Conservation (phyloP, 2,113 vertebrate species). For the Cyrtonyx montezumae region DNA sequence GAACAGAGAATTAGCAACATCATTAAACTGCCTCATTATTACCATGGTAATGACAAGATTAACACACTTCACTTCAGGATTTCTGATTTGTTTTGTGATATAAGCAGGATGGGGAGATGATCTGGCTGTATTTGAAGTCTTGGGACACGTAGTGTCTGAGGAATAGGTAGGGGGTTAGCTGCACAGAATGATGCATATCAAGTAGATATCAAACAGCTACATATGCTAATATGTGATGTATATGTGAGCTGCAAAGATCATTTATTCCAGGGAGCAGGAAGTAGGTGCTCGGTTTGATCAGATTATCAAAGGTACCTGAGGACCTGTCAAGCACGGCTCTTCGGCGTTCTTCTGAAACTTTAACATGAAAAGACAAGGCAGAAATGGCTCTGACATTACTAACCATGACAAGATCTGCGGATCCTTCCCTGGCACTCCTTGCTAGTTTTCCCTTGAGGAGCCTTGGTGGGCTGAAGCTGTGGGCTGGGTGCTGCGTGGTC, state of each 20-base stretch:
- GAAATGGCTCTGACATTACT: conserved; percentile 35
- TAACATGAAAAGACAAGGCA: conserved; percentile 48
- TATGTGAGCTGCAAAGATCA: not conserved
- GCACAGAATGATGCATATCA: conserved; percentile 31
- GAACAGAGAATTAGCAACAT: conserved; percentile 65
- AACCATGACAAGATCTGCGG: conserved; percentile 17
- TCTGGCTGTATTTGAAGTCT: not conserved
- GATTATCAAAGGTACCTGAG: conserved; percentile 41
- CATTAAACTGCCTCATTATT: conserved; percentile 70
- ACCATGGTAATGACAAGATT: conserved; percentile 65
- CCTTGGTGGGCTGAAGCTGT: conserved; percentile 2
- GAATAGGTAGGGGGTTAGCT: not conserved
- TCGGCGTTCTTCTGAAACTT: conserved; percentile 17
- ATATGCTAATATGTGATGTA: not conserved
- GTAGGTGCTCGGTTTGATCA: conserved; percentile 37
- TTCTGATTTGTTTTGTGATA: conserved; percentile 63
- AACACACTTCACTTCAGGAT: conserved; percentile 55
- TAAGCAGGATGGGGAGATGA: conserved; percentile 19
- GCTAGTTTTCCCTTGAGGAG: conserved; percentile 51
- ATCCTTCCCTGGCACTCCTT: conserved; percentile 16
- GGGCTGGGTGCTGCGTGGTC: not conserved
- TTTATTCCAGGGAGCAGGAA: not conserved
- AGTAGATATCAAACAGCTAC: not conserved
- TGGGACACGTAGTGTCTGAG: not conserved
- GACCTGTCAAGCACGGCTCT: conserved; percentile 18